phyloP scores from a whole-genome alignment of 2,888 invertebrate genomes.

The Xylophagus ater region DNA sequence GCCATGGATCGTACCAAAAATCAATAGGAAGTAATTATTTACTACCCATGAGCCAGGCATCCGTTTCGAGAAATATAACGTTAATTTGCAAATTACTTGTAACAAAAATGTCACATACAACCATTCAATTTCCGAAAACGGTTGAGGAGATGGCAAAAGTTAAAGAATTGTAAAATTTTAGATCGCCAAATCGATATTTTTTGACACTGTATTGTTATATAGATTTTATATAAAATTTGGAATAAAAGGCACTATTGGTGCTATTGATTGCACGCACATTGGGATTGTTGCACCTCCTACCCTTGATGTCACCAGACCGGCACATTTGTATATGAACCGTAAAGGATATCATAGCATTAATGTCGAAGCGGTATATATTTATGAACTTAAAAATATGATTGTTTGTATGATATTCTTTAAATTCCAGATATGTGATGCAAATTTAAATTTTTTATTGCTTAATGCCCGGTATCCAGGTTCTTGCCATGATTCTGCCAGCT shows the following conservation, averaged over 20 bases:
- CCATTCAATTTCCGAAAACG: too few relatives aligned
- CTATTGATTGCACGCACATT: conserved; percentile 13
- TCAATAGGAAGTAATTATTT: too few relatives aligned
- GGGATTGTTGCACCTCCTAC: conserved; percentile 11
- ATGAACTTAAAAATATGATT: background rate
- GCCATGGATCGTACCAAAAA: too few relatives aligned
- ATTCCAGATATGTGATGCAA: conserved; percentile 9
- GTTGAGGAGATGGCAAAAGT: too few relatives aligned
- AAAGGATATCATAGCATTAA: conserved; percentile 16
- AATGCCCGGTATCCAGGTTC: conserved; percentile 12
- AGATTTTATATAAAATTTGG: conserved; percentile 8
- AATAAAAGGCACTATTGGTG: conserved; percentile 14
- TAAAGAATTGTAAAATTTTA: too few relatives aligned
- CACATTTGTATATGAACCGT: conserved; percentile 12
- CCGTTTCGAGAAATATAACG: too few relatives aligned
- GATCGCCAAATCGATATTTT: too few relatives aligned
- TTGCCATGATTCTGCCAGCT: conserved; percentile 5
- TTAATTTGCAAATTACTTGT: too few relatives aligned
- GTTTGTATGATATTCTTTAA: background rate
- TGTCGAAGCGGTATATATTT: conserved; percentile 11
- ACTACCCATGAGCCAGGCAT: too few relatives aligned
- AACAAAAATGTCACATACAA: too few relatives aligned
- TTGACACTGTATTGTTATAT: too few relatives aligned
- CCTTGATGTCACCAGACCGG: conserved; percentile 4
- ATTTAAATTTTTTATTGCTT: conserved; percentile 6